Base-by-base conservation (phyloP, 2,113 vertebrate genomes). In the Python bivittatus region DNA sequence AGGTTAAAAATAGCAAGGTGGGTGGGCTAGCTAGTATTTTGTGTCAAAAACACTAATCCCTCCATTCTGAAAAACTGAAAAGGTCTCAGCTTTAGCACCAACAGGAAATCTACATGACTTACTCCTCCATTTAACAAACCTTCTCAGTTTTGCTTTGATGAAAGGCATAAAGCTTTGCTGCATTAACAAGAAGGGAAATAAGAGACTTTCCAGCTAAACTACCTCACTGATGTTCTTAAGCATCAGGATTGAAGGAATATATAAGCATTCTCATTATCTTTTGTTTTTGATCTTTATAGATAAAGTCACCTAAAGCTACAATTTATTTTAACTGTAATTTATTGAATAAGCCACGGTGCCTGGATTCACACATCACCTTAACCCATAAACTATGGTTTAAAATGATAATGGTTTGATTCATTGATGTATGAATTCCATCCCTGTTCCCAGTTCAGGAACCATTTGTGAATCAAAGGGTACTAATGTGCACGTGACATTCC, bases 1-100 rank as follows among this genome's bases (percentile, higher is more conserved):
- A 56, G 57, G 38, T 48, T 96, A 9, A 79, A 91, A 72, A 88
- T 93, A 93, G 92, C 93, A 93, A 23, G 90, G 15, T 42, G 61
- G 72, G 72, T 93, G 91, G 92, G 87, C 33, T 29, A 52, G 92
- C 92, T 94, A 93, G 92, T 91, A 89, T 92, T 95, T 92, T 87
- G 22, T 88, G 61, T 94, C 85, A 94, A 92, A 90, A 91, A 93
- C 64, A 15, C 10, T 48, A 44, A 44, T 48, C 44, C 83, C 42
- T 6, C 44, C 44, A 57, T 87, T 9, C 25, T 7, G 13, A 48
- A 44, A 44, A 88, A 29, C 42, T 88, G 90, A 79, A 89, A 91
- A 33, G 60, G 94, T 94, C 64, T 91, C 12, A 93, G 15, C 88
- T 91, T 94, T 94, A 94, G 72, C 79, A 23, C 68, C 53, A 95